Evolutionary conservation across 2,888 invertebrate species (phyloP), one percentile per base, ranked within the genome.

Genomic region (Pseudoips prasinana): DNA sequence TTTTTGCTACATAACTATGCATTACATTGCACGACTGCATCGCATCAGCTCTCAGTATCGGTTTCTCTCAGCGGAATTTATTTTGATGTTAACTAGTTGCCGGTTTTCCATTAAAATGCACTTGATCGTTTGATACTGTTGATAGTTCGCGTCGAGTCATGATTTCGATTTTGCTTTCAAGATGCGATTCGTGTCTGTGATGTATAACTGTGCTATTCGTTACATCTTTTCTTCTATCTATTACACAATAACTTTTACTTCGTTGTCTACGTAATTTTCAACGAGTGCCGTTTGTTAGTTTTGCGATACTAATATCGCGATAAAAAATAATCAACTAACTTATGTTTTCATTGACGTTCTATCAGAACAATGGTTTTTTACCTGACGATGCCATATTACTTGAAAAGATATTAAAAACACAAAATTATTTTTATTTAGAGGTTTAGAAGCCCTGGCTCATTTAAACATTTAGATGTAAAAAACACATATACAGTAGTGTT

Each of bases 271-370:
- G 60, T 55, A 64, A 53, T 63, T 65, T 63, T 62, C 37, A 61
- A 64, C 54, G 61, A 71, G 60, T 60, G 56, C 52, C 53, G 45
- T 52, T 56, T 61, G 58, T 58, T 60, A 51, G 51, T 56, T 43
- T 51, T 49, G 49, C 43, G 68, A 70, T 69, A 63, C 47, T 52
- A 38, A 69, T 65, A 60, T 58, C 61, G 57, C 58, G 52, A 57
- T 63, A 54, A 61, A 61, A 14, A 2, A 14, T 14, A 14, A 14
- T 14, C 2, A 14, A 14, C 5, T 2, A 14, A 14, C 3, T 14
- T 14, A 3, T 14, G 5, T 14, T 14, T 14, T 5, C 5, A 14
- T 14, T 14, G 14, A 5, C 14, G 5, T 5, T 14, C 14, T n/a
- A n/a, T n/a, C 14, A 5, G 14, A 14, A 5, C 14, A 5, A 14